phyloP scores from a whole-genome alignment of 1,140 invertebrate genomes.

The Trichoplusia ni region DNA sequence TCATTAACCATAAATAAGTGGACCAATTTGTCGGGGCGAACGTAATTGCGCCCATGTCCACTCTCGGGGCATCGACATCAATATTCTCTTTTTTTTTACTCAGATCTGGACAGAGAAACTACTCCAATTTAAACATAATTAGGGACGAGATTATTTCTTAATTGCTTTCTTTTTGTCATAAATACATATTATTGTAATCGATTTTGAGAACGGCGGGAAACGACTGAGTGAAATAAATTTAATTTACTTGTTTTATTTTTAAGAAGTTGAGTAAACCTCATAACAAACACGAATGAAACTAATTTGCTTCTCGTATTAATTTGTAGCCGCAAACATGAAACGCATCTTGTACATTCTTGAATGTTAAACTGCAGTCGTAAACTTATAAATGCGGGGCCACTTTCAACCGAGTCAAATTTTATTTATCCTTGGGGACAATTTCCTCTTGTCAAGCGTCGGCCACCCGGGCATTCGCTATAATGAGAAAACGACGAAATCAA shows the following conservation, averaged over 20 bases:
- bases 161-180: constrained; percentile 24
- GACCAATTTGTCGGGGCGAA: constrained; percentile 45
- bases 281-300: too few species aligned
- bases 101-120: constrained; percentile 31
- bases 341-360: constrained; percentile 9
- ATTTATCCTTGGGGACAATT: constrained; percentile 75
- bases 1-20: constrained; percentile 59
- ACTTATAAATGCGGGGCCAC: constrained; percentile 66
- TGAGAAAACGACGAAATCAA: constrained; percentile 76
- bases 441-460: constrained; percentile 75
- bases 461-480: constrained; percentile 74
- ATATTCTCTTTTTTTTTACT: constrained; percentile 33
- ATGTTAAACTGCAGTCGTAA: constrained; percentile 56
- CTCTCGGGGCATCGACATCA: constrained; percentile 21
- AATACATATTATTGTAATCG: constrained; percentile 26
- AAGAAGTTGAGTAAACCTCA: too few species aligned
- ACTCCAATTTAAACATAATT: constrained; percentile 32
- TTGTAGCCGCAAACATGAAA: background rate
- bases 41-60: constrained; percentile 45
- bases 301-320: background rate
- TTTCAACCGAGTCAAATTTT: constrained; percentile 74
- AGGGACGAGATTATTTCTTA: constrained; percentile 31
- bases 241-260: too few species aligned
- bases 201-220: background rate
- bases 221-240: background rate